Conservation (phyloP, 2,113 vertebrate genomes). For the Stigmatopora nigra region DNA sequence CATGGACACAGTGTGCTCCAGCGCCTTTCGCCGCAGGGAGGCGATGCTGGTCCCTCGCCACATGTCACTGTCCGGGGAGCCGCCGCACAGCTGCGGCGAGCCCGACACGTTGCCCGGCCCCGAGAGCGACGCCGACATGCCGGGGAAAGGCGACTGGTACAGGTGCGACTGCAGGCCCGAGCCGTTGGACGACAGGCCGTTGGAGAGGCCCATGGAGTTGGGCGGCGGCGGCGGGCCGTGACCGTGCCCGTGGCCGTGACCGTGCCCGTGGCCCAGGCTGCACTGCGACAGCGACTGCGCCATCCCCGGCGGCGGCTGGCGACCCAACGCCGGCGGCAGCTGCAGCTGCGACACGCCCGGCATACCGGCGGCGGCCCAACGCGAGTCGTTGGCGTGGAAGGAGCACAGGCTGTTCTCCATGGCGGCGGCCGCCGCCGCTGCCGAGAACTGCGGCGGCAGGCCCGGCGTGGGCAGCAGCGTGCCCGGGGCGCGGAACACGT, state of each 20-base stretch:
- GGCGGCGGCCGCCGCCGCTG: slow-evolving; percentile 62
- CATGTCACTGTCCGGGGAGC: slow-evolving; percentile 95
- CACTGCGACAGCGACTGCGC: slow-evolving; percentile 93
- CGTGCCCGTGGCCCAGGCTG: slow-evolving; percentile 80
- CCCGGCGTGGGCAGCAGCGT: slow-evolving; percentile 89
- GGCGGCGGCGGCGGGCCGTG: slow-evolving; percentile 63
- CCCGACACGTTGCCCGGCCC: slow-evolving; percentile 88
- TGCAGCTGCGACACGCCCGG: slow-evolving; percentile 89
- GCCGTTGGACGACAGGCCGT: slow-evolving; percentile 88
- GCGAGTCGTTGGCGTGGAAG: slow-evolving; percentile 94
- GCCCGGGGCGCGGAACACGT: slow-evolving; percentile 90
- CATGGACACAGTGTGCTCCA: slow-evolving; percentile 99
- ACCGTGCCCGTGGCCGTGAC: too few species aligned
- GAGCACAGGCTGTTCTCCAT: slow-evolving; percentile 97
- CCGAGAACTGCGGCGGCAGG: slow-evolving; percentile 87
- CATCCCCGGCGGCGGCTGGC: slow-evolving; percentile 82
- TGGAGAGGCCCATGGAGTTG: slow-evolving; percentile 93
- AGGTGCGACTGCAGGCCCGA: slow-evolving; percentile 92
- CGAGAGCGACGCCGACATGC: slow-evolving; percentile 91
- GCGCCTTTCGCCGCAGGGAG: slow-evolving; percentile 92
- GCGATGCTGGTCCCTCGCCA: slow-evolving; percentile 99
- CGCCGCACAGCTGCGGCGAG: slow-evolving; percentile 93
- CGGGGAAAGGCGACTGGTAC: slow-evolving; percentile 92
- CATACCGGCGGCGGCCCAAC: slow-evolving; percentile 93
- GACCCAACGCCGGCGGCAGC: slow-evolving; percentile 82